Base-by-base conservation (phyloP, 2,797 vertebrate species). In the Coreius guichenoti region DNA sequence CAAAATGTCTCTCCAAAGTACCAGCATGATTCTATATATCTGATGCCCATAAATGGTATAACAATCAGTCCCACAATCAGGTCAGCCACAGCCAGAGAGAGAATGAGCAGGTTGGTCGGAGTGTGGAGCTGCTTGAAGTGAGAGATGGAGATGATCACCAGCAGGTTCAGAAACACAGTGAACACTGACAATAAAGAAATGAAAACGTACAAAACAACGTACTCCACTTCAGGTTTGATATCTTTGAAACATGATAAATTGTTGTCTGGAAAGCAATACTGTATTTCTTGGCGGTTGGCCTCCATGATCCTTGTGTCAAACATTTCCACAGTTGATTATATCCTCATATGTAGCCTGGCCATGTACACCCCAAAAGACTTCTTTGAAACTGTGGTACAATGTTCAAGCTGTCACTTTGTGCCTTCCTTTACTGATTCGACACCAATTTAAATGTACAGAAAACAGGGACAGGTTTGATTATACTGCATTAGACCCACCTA, bases 21-120 rank as follows among this genome's bases (percentile, higher is more conserved):
- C 94, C 96, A 96, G 88, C 93, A 95, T 12, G 88, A 92, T 78
- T 95, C 93, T 74, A 94, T 90, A 0, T 93, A 91, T 26, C 92
- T 90, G 49, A 94, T 16, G 45, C 89, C 93, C 21, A 47, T 73
- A 0, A 93, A 88, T 0, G 95, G 95, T 95, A 94, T 95, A 87
- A 96, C 82, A 76, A 94, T 58, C 79, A 95, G 91, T 23, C 94
- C 94, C 9, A 96, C 88, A 0, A 96, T 92, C 83, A 96, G 93
- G 86, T 96, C 95, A 0, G 94, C 92, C 83, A 89, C 70, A 73
- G 70, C n/a, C n/a, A 73, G 16, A 73, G 70, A 73, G 43, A 73
- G 70, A 29, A 73, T 49, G 4, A 73, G 0, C 70, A 73, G n/a
- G 70, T 73, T 73, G n/a, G 70, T 29, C 19, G 70, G n/a, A 19